phyloP scores from a whole-genome alignment of 2,888 invertebrate species.

The Cyclophora albipunctata region DNA sequence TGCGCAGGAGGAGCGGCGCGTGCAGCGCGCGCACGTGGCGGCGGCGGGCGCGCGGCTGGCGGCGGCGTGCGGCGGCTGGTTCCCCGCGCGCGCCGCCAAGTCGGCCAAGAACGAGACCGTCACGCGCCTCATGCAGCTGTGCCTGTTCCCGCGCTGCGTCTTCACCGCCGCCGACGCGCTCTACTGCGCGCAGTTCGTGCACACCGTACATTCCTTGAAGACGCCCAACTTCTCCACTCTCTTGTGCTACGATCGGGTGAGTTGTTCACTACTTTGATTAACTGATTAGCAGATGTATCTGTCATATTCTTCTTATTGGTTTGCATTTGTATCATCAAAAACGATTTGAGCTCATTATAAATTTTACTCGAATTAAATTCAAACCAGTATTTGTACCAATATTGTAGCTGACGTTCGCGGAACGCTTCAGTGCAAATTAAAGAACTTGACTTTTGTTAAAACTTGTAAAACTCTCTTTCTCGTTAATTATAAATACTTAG shows the following conservation, averaged over 20 bases:
- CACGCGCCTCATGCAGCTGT: conserved; percentile 95
- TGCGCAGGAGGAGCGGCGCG: conserved; percentile 89
- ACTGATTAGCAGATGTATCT: not conserved
- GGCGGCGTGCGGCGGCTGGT: conserved; percentile 90
- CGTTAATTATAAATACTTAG: no score
- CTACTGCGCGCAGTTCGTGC: conserved; percentile 97
- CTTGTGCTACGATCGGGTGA: conserved; percentile 96
- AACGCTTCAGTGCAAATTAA: no score
- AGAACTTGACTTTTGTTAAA: no score
- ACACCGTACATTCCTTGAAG: conserved; percentile 94
- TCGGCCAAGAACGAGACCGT: conserved; percentile 97
- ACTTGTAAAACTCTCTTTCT: no score
- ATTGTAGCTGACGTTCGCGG: no score
- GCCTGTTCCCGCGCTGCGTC: conserved; percentile 96
- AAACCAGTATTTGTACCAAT: no score
- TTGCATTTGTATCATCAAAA: no score
- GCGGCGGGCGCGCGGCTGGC: conserved; percentile 83
- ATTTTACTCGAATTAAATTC: no score
- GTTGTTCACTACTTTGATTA: conserved; percentile 23
- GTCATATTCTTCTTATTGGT: no score
- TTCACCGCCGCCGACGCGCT: conserved; percentile 97
- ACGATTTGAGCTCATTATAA: no score
- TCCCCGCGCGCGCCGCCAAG: conserved; percentile 87
- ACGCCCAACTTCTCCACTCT: conserved; percentile 98
- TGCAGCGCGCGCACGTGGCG: conserved; percentile 95